Evolutionary conservation across 2,113 vertebrate species (phyloP), one percentile per base, ranked within the genome.

Genomic region (Pionites leucogaster): DNA sequence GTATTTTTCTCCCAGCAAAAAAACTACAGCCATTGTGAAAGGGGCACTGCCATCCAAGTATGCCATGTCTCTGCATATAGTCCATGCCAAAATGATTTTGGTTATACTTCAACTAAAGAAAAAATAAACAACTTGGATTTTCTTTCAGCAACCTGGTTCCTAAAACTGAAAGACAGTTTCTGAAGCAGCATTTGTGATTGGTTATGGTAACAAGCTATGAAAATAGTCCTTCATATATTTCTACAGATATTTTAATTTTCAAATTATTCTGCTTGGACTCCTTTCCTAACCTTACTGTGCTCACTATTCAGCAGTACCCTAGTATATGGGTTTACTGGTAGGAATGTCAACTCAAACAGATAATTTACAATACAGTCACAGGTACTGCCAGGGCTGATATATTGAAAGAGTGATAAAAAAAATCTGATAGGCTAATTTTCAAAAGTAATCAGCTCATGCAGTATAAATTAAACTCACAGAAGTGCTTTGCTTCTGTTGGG

Each of bases 1-100:
- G 24, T 59, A 75, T 86, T 88, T 88, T 78, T 89, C 57, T 87
- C 17, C 60, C 49, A 52, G 50, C 3, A 71, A 89, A 92, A 50
- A 93, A 35, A 9, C 24, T 81, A 77, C 53, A 39, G 18, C 22
- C 59, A 79, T 69, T 93, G 77, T 81, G 35, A 44, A 82, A 68
- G 24, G 35, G 52, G 22, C 57, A 84, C 33, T 46, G 33, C 20
- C 42, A 87, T 41, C 24, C 70, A 84, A 84, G 78, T 64, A 75
- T 13, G 28, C 70, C 35, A 11, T 78, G 55, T 64, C 47, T 74
- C 69, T 76, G 44, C 33, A 82, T 44, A 50, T 3, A 68, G 52
- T 39, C 31, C 31, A 47, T 47, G 77, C 33, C 78, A 89, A 82
- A 84, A 75, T 76, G n/a, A 86, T 86, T 89, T 84, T 50, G 86